Evolutionary conservation across 1,140 invertebrate species (phyloP), one percentile per base, ranked within the genome.

Genomic region (Danaus melanippus): DNA sequence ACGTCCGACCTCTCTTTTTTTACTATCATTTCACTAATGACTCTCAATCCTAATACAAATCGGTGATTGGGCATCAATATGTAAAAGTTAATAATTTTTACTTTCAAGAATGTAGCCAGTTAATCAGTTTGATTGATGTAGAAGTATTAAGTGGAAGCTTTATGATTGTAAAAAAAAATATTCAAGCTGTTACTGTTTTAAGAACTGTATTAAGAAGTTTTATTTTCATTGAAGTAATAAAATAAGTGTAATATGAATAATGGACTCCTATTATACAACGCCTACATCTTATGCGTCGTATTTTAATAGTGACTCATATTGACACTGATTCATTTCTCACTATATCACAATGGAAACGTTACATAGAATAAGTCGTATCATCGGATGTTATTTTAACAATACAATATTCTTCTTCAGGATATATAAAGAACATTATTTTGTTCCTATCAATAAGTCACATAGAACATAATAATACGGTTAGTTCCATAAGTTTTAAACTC

Each of bases 231-330:
- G 68, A 74, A 72, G 71, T 67, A 71, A 79, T 79, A 80, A 83
- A 81, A 54, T 64, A 68, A 66, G 60, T 59, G 67, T 79, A 74
- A 68, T 75, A 83, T 83, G 78, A 83, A 80, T 75, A 83, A 83
- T 81, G 72, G 60, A 55, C 50, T 61, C 58, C 64, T 67, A 69
- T 71, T 65, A 74, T 54, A 61, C 63, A 63, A 69, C 76, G 64
- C 77, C 75, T 71, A 73, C 79, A 58, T 64, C 60, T 67, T 57
- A 56, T 32, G 10, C 67, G 64, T 49, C 65, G 54, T 54, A 59
- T 63, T 67, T 66, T 60, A 58, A 64, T 62, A 58, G 50, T 76
- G 64, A 73, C 68, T 76, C 69, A 71, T 41, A 49, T 43, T 42
- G 40, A 65, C 58, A 66, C 51, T 53, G 60, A 65, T 62, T 63